These are phyloP conservation scores for Dioctria rufipes DNA, from an alignment of 2,888 invertebrate genomes.

Conservation along the genomic window DNA sequence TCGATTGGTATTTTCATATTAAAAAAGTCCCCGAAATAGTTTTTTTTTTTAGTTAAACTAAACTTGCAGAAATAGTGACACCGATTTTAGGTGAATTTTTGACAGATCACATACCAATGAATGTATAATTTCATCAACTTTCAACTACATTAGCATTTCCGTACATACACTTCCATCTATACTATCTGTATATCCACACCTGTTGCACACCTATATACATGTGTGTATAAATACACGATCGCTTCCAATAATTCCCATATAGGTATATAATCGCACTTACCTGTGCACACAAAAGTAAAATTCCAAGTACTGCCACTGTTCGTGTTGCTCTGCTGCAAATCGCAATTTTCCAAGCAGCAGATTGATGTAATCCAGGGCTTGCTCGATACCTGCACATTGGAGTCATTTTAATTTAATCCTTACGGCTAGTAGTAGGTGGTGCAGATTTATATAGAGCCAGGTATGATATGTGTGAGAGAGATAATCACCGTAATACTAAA, in stretches of 20 bases:
- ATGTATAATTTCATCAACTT: background rate
- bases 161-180: too few relatives aligned
- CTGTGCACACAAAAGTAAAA: conserved; percentile 29
- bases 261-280: background rate
- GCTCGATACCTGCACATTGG: conserved; percentile 1
- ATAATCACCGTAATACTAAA: background rate
- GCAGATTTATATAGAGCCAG: background rate
- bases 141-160: background rate
- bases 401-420: background rate
- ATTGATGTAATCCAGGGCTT: conserved; percentile 17
- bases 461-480: background rate
- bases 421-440: background rate
- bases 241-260: background rate
- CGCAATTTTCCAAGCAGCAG: background rate
- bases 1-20: too few relatives aligned
- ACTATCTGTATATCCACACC: too few relatives aligned
- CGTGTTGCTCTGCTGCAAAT: background rate
- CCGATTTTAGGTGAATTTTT: background rate
- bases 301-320: conserved; percentile 18
- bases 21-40: too few relatives aligned
- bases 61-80: conserved; percentile 9
- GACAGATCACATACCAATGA: background rate
- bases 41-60: background rate
- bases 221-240: background rate
- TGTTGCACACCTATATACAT: too few relatives aligned